A percentile compares a stretch with the other conserved stretches of the same genome.
These are phyloP conservation scores for Acanthisitta chloris DNA, from an alignment of 2,113 vertebrate genomes.

Conservation along the genomic window DNA sequence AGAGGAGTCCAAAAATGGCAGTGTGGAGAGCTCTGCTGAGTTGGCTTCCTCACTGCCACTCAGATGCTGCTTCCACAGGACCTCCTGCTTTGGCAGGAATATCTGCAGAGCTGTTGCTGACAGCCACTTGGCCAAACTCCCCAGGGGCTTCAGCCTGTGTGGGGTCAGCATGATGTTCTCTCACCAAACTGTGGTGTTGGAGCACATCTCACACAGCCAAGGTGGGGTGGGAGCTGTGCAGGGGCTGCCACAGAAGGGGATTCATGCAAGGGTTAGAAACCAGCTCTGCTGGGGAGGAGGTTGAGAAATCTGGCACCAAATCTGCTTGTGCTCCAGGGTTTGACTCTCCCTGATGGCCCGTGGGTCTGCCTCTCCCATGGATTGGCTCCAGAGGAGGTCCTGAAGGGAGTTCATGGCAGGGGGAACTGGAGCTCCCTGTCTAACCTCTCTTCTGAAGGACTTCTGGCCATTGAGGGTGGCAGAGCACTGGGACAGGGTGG, in stretches of 20 bases:
- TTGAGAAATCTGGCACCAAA: accelerated
- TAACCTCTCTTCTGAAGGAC: too few species aligned
- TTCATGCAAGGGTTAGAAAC: not conserved
- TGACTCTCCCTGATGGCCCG: accelerated
- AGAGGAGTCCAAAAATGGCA: not conserved
- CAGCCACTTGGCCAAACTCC: not conserved
- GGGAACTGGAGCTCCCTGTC: too few species aligned
- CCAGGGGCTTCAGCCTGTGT: not conserved
- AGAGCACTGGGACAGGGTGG: too few species aligned
- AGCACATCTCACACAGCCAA: not conserved
- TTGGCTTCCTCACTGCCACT: not conserved
- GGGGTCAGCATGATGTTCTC: not conserved
- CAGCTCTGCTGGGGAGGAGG: not conserved
- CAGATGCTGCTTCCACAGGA: not conserved
- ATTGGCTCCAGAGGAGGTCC: accelerated
- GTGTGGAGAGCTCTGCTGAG: not conserved
- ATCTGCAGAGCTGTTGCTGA: not conserved
- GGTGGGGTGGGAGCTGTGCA: accelerated
- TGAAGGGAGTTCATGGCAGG: too few species aligned
- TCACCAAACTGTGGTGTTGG: not conserved
- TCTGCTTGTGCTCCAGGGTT: not conserved
- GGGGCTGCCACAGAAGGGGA: accelerated
- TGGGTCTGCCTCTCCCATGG: not conserved
- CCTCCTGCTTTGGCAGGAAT: not conserved
- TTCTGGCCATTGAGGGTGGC: too few species aligned